Base-by-base conservation (phyloP, 2,113 vertebrate genomes). In the Aleadryas rufinucha region DNA sequence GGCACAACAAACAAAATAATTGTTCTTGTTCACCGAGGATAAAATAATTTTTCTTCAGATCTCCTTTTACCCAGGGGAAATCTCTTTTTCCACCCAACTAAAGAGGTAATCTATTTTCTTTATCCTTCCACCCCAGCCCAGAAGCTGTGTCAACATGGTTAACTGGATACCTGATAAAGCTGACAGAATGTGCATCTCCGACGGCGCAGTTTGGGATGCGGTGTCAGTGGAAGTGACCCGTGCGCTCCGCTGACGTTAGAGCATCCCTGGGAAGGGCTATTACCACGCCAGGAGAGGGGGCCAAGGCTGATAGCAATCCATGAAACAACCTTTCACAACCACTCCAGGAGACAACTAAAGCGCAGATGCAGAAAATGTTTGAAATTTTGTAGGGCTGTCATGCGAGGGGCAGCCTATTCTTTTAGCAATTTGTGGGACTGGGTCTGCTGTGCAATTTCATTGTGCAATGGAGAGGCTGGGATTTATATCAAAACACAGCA, bases 71-170 rank as follows among this genome's bases (percentile, higher is more conserved):
- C 69, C 80, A 70, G 31, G 94, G 95, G 96, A 97, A 97, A 96
- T 92, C 63, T 97, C 96, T 91, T 88, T 93, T 95, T 90, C 89
- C 89, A 92, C 77, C 72, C 92, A 95, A 84, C 69, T 95, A 91
- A 96, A 75, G 93, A 95, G 88, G 87, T 80, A 87, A 88, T 94
- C 95, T 94, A 72, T 93, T 96, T 94, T 85, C 81, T 91, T 95
- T 91, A 92, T 96, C 92, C 94, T 92, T 77, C 47, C 35, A 77
- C 65, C 89, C 49, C 75, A 30, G 69, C 59, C 75, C 70, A 89
- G 87, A 78, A 93, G 93, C 76, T 89, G 70, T 92, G 97, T 90
- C 84, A 95, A 84, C 89, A 78, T 78, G 83, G 89, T 77, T 91
- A 95, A 89, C 93, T 94, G 93, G 90, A 64, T 87, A 91, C 81